Evolutionary conservation across 2,113 vertebrate species (phyloP).

Genomic region (Paramisgurnus dabryanus): DNA sequence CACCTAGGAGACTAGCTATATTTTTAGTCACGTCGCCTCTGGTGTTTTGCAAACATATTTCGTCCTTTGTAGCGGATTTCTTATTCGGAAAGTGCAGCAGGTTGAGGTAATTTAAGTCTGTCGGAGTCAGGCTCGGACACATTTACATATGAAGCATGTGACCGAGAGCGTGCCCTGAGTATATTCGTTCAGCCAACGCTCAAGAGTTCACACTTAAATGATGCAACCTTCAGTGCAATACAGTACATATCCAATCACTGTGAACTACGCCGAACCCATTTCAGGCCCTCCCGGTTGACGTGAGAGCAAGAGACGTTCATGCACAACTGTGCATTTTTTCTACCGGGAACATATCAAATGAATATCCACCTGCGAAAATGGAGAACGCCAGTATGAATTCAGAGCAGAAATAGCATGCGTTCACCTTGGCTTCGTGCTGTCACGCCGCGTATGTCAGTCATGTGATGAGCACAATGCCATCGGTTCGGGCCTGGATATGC

Average conservation of each 20-base stretch:
- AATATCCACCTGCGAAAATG: constrained; percentile 25
- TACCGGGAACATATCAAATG: constrained; percentile 20
- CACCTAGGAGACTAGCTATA: constrained; percentile 57
- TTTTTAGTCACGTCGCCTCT: constrained; percentile 53
- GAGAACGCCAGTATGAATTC: constrained; percentile 40
- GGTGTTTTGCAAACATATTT: constrained; percentile 56
- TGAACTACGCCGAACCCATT: constrained; percentile 27
- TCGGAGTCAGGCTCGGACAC: constrained; percentile 15
- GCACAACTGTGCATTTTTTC: constrained; percentile 7
- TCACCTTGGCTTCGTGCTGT: constrained; percentile 37
- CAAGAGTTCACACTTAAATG: constrained; percentile 29
- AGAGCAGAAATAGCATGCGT: constrained; percentile 29
- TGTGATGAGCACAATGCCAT: constrained; percentile 44
- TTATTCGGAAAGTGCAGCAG: constrained; percentile 24
- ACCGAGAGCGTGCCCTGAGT: not conserved
- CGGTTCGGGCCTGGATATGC: constrained; percentile 46
- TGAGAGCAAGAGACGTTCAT: not conserved
- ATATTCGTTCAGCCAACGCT: not conserved
- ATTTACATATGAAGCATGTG: constrained; percentile 32
- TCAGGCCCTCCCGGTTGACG: not conserved
- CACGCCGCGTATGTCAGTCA: constrained; percentile 42
- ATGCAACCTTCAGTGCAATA: constrained; percentile 42
- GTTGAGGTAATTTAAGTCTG: constrained; percentile 34
- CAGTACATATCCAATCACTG: constrained; percentile 1
- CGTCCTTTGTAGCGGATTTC: constrained; percentile 50